Conservation (phyloP, 2,113 vertebrate species). For the Hymenochirus boettgeri region DNA sequence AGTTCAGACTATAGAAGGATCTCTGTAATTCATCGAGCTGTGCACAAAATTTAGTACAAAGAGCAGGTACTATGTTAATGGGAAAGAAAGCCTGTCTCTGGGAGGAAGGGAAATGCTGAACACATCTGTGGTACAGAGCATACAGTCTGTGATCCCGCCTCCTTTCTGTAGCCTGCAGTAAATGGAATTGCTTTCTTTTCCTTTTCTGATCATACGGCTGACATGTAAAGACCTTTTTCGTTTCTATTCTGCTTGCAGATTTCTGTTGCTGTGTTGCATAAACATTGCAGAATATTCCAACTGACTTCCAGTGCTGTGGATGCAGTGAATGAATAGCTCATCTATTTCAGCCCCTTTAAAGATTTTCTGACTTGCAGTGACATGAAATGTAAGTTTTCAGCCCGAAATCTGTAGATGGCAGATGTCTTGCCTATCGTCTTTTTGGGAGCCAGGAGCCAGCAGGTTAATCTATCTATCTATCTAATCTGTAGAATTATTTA, state of each 20-base stretch:
- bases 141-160: constrained; percentile 16
- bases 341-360: constrained; percentile 24
- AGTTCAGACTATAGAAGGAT: no score
- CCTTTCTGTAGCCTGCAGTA: constrained; percentile 25
- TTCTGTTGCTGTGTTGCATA: constrained; percentile 23
- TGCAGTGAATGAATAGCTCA: constrained; percentile 12
- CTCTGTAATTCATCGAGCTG: no score
- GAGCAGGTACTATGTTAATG: constrained; percentile 1
- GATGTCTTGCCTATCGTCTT: constrained; percentile 28
- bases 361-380: constrained; percentile 20
- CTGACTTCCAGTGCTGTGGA: constrained; percentile 19
- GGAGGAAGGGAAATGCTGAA: constrained; percentile 23
- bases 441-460: constrained; percentile 35
- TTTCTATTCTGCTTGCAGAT: constrained; percentile 7
- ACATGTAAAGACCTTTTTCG: constrained; percentile 4
- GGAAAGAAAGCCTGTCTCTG: constrained; percentile 12
- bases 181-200: constrained; percentile 24
- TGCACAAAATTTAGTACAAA: background rate
- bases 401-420: constrained; percentile 29
- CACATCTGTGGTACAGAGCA: constrained; percentile 28
- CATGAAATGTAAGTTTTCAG: constrained; percentile 42
- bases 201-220: constrained; percentile 21
- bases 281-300: constrained; percentile 28
- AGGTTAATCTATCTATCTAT: constrained; percentile 47
- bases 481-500: background rate